These are phyloP conservation scores for Pagrus major DNA, from an alignment of 2,113 vertebrate genomes.

Conservation along the genomic window DNA sequence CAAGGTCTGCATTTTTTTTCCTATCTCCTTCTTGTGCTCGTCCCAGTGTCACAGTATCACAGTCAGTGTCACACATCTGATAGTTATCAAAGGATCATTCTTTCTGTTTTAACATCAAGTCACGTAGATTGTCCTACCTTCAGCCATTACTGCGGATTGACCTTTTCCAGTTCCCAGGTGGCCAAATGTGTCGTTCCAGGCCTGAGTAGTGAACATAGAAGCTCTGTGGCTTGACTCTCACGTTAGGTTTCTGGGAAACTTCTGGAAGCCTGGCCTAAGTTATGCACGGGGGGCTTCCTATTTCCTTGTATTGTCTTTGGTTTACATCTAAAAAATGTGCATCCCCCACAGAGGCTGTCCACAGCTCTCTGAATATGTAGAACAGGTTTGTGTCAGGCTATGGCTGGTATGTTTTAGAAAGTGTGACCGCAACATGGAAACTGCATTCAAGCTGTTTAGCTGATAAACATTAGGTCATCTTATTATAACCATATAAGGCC, in stretches of 20 bases:
- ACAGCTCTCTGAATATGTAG: neutral
- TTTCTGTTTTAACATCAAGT: neutral
- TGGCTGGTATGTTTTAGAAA: neutral
- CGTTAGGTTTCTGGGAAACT: slow-evolving; percentile 52
- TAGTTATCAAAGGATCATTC: neutral
- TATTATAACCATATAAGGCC: neutral
- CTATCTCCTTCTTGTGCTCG: neutral
- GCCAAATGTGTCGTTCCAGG: slow-evolving; percentile 28
- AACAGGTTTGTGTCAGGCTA: neutral
- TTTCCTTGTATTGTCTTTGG: slow-evolving; percentile 79
- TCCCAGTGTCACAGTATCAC: neutral
- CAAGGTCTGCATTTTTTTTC: neutral
- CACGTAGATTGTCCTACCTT: slow-evolving; percentile 66
- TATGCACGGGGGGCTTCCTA: slow-evolving; percentile 69
- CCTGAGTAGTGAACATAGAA: slow-evolving; percentile 6
- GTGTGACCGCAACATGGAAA: neutral
- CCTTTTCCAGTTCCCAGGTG: slow-evolving; percentile 27
- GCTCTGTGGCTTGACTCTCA: slow-evolving; percentile 14
- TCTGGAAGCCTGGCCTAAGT: slow-evolving; percentile 62
- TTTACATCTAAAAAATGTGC: slow-evolving; percentile 43
- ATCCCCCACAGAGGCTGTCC: slow-evolving; percentile 31
- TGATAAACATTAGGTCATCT: neutral
- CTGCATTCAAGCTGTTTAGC: neutral
- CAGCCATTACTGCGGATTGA: slow-evolving; percentile 67
- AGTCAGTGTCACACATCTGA: neutral